These are phyloP conservation scores for Tipula unca DNA, from an alignment of 2,888 invertebrate species.

Conservation along the genomic window DNA sequence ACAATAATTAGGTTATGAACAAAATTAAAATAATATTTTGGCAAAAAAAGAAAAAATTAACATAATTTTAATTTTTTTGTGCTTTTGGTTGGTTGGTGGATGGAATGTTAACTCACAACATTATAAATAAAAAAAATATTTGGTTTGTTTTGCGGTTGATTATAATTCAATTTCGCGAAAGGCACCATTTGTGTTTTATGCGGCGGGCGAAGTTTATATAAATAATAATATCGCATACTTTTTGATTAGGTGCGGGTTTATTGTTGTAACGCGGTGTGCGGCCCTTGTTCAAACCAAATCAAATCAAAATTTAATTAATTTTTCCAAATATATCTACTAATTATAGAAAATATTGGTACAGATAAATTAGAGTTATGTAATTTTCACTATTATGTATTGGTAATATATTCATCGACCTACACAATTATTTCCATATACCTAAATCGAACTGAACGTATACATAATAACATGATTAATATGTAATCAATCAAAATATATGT, in stretches of 20 bases:
- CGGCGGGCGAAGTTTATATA: neutral
- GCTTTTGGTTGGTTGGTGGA: neutral
- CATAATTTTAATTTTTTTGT: neutral
- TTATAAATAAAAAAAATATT: neutral
- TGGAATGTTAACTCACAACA: neutral
- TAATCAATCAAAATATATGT: neutral
- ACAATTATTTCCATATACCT: neutral
- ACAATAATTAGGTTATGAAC: neutral
- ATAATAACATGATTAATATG: neutral
- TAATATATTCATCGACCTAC: neutral
- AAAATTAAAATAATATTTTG: neutral
- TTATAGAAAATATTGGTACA: neutral
- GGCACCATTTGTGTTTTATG: neutral
- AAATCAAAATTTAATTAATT: neutral
- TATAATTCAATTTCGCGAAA: neutral
- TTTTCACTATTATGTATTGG: neutral
- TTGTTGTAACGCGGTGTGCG: neutral
- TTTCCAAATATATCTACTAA: neutral
- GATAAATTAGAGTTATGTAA: neutral
- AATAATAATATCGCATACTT: neutral
- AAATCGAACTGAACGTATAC: too few relatives aligned
- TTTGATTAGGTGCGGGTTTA: neutral
- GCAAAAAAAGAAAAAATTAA: neutral
- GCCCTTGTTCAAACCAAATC: neutral
- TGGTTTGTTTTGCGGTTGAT: neutral